Conservation (phyloP, 2,113 vertebrate species). For the Siniperca knerii region DNA sequence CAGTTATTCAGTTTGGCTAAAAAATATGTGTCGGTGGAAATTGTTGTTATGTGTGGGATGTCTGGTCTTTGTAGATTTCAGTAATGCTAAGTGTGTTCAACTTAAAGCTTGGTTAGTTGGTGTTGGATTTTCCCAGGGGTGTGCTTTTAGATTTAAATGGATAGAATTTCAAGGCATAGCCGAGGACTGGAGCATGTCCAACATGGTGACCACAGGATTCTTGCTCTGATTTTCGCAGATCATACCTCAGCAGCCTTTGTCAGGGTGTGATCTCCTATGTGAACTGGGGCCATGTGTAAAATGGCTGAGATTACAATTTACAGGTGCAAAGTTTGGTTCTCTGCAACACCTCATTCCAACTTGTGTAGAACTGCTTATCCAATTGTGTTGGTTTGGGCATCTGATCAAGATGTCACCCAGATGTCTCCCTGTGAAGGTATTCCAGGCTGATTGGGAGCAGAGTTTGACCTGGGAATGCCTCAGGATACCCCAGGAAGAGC, state of each 20-base stretch:
- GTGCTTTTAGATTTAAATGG: neutral
- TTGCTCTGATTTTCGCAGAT: neutral
- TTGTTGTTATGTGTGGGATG: neutral
- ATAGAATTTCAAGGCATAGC: neutral
- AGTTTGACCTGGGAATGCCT: conserved; percentile 9
- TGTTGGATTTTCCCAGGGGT: neutral
- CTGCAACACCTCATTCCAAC: neutral
- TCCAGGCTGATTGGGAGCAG: neutral
- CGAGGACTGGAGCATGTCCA: neutral
- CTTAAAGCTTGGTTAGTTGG: neutral
- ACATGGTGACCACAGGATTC: neutral
- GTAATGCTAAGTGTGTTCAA: neutral
- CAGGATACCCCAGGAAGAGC: conserved; percentile 35
- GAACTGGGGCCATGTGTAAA: neutral
- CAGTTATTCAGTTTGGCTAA: neutral
- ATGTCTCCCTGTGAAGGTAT: conserved; percentile 37
- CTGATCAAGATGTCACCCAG: conserved; percentile 43
- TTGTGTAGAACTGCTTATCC: neutral
- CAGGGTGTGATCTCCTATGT: too few relatives aligned
- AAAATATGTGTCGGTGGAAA: neutral
- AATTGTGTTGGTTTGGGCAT: neutral
- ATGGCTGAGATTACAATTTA: neutral
- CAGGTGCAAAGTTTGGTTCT: neutral
- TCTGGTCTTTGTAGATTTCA: neutral
- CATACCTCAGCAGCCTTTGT: neutral